These are phyloP conservation scores for Chelmon rostratus DNA, from an alignment of 2,797 vertebrate species.

Conservation along the genomic window DNA sequence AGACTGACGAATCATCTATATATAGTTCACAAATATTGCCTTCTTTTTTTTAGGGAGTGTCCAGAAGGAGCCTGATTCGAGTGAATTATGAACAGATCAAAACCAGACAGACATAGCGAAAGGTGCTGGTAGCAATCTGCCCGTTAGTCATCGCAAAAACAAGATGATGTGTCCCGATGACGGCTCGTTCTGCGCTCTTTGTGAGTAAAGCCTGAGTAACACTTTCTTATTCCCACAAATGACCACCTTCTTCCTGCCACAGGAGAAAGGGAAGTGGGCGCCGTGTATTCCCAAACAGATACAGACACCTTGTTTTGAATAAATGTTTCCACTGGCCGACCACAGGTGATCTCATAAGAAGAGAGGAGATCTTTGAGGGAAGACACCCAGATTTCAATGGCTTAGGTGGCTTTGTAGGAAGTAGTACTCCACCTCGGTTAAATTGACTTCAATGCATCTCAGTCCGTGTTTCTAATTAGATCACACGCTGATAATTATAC, in stretches of 20 bases:
- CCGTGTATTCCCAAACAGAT: slow-evolving; percentile 75
- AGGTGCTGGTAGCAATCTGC: slow-evolving; percentile 61
- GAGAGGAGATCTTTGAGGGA: slow-evolving; percentile 57
- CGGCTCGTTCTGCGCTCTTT: slow-evolving; percentile 32
- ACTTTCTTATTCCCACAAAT: slow-evolving; percentile 74
- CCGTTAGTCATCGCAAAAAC: slow-evolving; percentile 78
- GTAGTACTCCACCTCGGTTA: slow-evolving; percentile 15
- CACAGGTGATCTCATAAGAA: slow-evolving; percentile 68
- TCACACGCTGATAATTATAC: slow-evolving; percentile 56
- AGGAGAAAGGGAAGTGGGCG: slow-evolving; percentile 72
- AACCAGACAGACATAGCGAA: slow-evolving; percentile 56
- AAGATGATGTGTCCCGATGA: slow-evolving; percentile 63
- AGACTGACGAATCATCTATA: slow-evolving; percentile 13
- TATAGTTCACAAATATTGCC: slow-evolving; percentile 10
- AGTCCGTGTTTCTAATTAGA: slow-evolving; percentile 50
- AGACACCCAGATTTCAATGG: slow-evolving; percentile 55
- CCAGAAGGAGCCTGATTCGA: slow-evolving; percentile 38
- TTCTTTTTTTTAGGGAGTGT: slow-evolving; percentile 13
- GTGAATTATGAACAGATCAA: slow-evolving; percentile 61
- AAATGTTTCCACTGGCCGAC: slow-evolving; percentile 72
- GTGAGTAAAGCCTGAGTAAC: slow-evolving; percentile 82
- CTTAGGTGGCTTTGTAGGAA: slow-evolving; percentile 52
- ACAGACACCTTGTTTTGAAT: slow-evolving; percentile 68
- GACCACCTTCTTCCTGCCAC: slow-evolving; percentile 73
- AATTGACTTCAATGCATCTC: slow-evolving; percentile 34